Percentiles rank a stretch among this genome's conserved stretches.
These are phyloP conservation scores for Poeciliopsis presidionis DNA, from an alignment of 2,797 vertebrate species.

Conservation along the genomic window DNA sequence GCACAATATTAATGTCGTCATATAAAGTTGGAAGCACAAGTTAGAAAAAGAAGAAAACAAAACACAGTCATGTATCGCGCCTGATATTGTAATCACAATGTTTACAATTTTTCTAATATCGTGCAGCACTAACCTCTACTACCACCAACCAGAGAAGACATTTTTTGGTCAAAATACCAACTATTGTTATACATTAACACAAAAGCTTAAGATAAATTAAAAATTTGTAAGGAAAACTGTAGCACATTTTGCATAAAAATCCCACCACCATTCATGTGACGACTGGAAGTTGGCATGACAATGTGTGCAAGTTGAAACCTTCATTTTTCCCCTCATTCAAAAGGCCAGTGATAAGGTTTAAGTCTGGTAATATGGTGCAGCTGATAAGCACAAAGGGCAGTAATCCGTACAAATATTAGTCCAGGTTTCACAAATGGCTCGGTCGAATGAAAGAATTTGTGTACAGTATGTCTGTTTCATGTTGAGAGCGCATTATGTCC, in stretches of 20 bases:
- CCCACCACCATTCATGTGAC: constrained; percentile 8
- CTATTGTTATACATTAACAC: neutral
- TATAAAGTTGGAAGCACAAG: too few species aligned
- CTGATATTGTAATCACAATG: too few species aligned
- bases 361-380: constrained; percentile 65
- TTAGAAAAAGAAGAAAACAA: too few species aligned
- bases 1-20: neutral
- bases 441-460: constrained; percentile 43
- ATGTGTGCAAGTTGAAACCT: constrained; percentile 40
- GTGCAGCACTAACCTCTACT: too few species aligned
- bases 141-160: neutral
- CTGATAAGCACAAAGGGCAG: constrained; percentile 75
- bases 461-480: constrained; percentile 6
- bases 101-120: too few species aligned
- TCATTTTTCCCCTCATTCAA: constrained; percentile 61
- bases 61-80: too few species aligned
- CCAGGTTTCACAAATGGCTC: constrained; percentile 66
- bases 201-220: neutral
- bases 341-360: constrained; percentile 70
- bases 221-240: neutral
- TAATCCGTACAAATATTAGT: constrained; percentile 76
- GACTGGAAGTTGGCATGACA: constrained; percentile 35
- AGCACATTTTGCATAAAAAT: neutral
- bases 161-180: neutral
- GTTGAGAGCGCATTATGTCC: constrained; percentile 23